These are phyloP conservation scores for Caenorhabditis japonica DNA, from an alignment of 2,888 invertebrate genomes.

Conservation along the genomic window DNA sequence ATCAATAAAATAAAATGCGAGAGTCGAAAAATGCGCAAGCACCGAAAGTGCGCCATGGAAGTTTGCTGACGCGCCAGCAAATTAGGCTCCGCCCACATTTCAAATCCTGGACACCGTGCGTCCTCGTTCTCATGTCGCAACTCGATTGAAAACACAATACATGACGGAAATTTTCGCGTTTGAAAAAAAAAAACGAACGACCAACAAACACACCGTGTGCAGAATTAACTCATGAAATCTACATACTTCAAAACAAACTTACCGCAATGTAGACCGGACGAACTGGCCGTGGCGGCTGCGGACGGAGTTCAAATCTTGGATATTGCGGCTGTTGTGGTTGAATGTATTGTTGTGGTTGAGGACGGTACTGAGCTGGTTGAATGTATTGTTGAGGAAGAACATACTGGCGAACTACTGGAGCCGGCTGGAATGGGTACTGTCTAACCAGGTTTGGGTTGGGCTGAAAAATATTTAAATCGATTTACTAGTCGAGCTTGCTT, in stretches of 20 bases:
- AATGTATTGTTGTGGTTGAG: conserved; percentile 16
- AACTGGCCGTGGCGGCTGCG: conserved; percentile 41
- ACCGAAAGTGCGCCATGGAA: no score
- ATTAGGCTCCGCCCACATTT: no score
- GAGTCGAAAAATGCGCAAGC: no score
- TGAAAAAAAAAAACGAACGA: no score
- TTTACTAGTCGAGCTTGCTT: neutral
- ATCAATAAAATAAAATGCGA: no score
- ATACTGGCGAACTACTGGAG: conserved; percentile 33
- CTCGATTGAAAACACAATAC: neutral
- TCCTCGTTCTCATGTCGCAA: no score
- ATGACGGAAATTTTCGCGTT: conserved; percentile 7
- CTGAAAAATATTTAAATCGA: conserved; percentile 1
- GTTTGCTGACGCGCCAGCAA: no score
- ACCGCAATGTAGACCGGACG: conserved; percentile 40
- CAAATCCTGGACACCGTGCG: no score
- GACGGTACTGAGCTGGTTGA: conserved; percentile 13
- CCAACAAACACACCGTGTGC: no score
- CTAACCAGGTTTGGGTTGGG: conserved; percentile 22
- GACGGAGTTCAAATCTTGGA: conserved; percentile 40
- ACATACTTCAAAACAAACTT: no score
- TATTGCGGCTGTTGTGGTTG: conserved; percentile 29
- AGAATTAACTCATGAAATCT: no score
- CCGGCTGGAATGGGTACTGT: conserved; percentile 41
- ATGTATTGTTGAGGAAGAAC: conserved; percentile 20